These are phyloP conservation scores for Torymus aiolomorphi DNA, from an alignment of 2,888 invertebrate genomes.

Conservation along the genomic window DNA sequence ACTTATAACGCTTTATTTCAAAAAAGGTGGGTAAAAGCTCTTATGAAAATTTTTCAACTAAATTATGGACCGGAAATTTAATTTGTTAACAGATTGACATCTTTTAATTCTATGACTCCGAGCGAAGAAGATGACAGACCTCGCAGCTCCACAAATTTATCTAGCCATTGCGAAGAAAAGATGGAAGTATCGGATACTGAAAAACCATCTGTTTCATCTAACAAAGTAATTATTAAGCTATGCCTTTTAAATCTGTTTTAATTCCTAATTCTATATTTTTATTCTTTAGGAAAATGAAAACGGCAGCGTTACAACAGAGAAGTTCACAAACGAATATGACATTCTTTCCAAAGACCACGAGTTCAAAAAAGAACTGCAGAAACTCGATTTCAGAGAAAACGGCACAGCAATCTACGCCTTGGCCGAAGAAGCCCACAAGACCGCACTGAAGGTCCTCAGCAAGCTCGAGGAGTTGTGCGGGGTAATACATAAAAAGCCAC, in stretches of 20 bases:
- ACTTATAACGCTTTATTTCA: slow-evolving; percentile 31
- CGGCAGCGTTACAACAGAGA: too few species aligned
- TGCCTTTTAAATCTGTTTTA: too few species aligned
- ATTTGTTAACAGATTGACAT: too few species aligned
- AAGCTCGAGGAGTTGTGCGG: slow-evolving; percentile 57
- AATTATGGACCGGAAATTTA: not conserved
- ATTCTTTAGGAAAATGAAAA: too few species aligned
- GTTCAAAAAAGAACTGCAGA: slow-evolving; percentile 2
- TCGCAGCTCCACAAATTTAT: not conserved
- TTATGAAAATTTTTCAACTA: too few species aligned
- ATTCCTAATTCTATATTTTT: too few species aligned
- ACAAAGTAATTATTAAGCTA: too few species aligned
- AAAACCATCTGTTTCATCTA: not conserved
- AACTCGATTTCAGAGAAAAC: not conserved
- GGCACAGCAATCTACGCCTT: not conserved
- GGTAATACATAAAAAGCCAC: slow-evolving; percentile 43
- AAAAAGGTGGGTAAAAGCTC: not conserved
- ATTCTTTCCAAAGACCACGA: not conserved
- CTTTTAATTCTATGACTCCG: not conserved
- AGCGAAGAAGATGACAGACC: slow-evolving; percentile 5
- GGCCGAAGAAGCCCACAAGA: slow-evolving; percentile 51
- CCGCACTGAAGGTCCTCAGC: slow-evolving; percentile 32
- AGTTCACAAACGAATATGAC: not conserved
- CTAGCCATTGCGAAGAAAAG: not conserved
- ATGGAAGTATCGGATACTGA: slow-evolving; percentile 1